Conservation (phyloP, 2,888 invertebrate genomes). For the Creontiades dilutus region DNA sequence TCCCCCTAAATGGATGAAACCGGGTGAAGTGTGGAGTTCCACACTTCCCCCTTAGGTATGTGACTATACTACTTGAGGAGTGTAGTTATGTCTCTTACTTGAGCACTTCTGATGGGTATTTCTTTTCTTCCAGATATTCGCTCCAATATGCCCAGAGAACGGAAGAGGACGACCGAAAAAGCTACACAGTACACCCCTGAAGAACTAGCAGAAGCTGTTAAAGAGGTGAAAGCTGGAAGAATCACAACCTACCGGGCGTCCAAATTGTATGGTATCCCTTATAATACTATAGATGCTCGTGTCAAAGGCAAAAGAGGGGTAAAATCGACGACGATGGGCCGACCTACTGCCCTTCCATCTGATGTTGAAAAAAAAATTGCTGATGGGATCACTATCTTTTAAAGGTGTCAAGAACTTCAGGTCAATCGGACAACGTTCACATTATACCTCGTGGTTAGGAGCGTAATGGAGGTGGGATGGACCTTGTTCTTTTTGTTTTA, state of each 20-base stretch:
- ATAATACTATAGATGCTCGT: too few species aligned
- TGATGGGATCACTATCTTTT: neutral
- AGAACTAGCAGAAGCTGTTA: too few species aligned
- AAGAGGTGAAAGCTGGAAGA: too few species aligned
- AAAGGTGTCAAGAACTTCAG: neutral
- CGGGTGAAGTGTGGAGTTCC: slow-evolving; percentile 41
- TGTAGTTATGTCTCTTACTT: too few species aligned
- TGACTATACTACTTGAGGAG: neutral
- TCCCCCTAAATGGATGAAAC: slow-evolving; percentile 52
- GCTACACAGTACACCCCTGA: too few species aligned
- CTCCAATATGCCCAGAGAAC: slow-evolving; percentile 28
- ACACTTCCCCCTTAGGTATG: slow-evolving; percentile 35
- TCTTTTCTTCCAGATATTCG: too few species aligned
- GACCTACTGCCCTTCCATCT: slow-evolving; percentile 47
- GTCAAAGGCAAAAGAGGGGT: too few species aligned
- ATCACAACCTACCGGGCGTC: too few species aligned
- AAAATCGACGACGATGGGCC: slow-evolving; percentile 39
- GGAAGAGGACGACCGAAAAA: slow-evolving; percentile 38
- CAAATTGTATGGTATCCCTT: too few species aligned
- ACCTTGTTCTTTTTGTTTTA: neutral
- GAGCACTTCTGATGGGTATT: too few species aligned
- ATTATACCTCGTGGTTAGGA: too few species aligned
- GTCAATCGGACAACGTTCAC: neutral
- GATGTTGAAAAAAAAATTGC: slow-evolving; percentile 44
- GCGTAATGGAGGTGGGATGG: neutral